Percentiles rank a stretch among this genome's conserved stretches.
phyloP scores from a whole-genome alignment of 2,888 invertebrate species.

The Dynastes maya region DNA sequence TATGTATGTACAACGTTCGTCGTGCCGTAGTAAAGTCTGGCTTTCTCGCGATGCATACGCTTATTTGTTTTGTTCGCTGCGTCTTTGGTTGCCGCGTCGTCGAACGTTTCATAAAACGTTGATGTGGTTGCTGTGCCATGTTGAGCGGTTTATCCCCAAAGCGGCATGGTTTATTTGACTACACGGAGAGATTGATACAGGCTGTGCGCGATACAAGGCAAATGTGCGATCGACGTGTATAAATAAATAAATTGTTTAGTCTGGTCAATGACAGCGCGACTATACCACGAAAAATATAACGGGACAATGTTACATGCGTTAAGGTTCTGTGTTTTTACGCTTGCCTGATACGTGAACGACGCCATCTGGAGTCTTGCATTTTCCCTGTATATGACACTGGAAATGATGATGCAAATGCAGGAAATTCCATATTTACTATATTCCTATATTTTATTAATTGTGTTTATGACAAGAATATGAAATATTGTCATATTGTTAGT shows the following conservation, averaged over 20 bases:
- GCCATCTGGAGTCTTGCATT: no score
- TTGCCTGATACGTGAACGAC: background rate
- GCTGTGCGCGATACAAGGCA: slow-evolving; percentile 30
- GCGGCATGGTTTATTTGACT: slow-evolving; percentile 25
- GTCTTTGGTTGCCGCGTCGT: background rate
- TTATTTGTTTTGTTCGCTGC: background rate
- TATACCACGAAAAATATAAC: slow-evolving; percentile 8
- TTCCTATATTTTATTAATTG: no score
- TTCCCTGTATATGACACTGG: no score
- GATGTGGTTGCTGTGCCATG: background rate
- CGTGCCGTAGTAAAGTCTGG: no score
- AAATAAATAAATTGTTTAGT: slow-evolving; percentile 43
- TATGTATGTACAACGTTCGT: background rate
- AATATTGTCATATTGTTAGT: no score
- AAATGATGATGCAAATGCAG: no score
- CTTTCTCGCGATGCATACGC: no score
- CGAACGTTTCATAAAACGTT: background rate
- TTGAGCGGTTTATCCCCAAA: background rate
- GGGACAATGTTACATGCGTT: slow-evolving; percentile 8
- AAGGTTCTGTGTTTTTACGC: background rate
- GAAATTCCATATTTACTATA: no score
- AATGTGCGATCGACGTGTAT: slow-evolving; percentile 25
- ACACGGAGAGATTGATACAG: slow-evolving; percentile 19
- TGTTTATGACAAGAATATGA: no score
- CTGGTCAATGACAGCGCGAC: slow-evolving; percentile 38